Evolutionary conservation across 2,797 vertebrate genomes (phyloP).

Genomic region (Basileuterus tristriatus): DNA sequence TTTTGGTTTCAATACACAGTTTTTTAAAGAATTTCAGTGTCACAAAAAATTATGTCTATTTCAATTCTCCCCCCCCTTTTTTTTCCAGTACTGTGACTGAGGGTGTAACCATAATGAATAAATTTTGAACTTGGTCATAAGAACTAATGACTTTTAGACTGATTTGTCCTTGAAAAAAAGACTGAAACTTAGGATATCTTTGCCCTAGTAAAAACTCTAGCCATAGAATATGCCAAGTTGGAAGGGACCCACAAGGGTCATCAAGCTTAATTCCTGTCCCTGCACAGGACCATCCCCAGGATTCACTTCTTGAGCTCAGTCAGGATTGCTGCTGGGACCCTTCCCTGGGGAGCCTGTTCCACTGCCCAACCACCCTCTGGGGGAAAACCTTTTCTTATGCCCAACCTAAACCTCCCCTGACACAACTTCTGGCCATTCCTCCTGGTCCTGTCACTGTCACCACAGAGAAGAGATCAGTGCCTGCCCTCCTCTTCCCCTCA

Average conservation of each 20-base stretch:
- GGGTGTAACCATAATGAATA: neutral
- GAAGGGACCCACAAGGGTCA: neutral
- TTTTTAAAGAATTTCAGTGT: neutral
- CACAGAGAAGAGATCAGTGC: neutral
- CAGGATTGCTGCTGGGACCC: neutral
- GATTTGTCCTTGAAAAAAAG: neutral
- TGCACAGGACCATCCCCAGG: neutral
- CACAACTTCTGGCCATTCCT: neutral
- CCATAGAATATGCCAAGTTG: neutral
- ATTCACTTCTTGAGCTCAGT: neutral
- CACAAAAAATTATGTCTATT: neutral
- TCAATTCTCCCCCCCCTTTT: accelerated
- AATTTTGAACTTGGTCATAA: neutral
- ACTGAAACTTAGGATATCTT: neutral
- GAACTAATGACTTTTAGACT: neutral
- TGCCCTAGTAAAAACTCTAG: neutral
- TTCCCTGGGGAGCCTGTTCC: neutral
- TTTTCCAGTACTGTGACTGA: neutral
- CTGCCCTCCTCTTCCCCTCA: too few relatives aligned
- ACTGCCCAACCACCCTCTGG: neutral
- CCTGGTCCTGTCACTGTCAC: neutral
- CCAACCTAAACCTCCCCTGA: neutral
- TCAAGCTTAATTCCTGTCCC: neutral
- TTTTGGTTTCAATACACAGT: neutral
- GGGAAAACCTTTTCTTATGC: accelerated